Evolutionary conservation across 2,113 vertebrate genomes (phyloP).

Genomic region (Dascyllus trimaculatus): DNA sequence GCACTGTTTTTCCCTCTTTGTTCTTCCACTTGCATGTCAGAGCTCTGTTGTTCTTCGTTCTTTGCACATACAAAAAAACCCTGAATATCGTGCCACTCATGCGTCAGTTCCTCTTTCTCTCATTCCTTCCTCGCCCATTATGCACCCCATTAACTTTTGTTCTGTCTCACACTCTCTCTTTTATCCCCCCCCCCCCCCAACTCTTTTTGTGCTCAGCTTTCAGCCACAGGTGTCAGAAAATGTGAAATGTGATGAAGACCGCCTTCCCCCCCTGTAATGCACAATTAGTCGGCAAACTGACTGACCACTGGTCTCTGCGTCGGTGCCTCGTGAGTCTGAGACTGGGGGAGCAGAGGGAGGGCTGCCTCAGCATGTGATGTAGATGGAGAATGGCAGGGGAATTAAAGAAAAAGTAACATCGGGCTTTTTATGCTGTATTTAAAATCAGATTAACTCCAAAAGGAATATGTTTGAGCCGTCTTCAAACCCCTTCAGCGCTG

Average conservation of each 20-base stretch:
- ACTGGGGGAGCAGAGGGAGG: background rate
- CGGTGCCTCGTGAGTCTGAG: conserved; percentile 64
- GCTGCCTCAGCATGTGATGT: conserved; percentile 58
- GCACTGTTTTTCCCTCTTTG: background rate
- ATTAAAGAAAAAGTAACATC: background rate
- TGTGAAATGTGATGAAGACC: conserved; percentile 23
- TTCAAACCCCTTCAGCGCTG: background rate
- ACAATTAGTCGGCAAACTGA: conserved; percentile 3
- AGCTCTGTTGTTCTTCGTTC: background rate
- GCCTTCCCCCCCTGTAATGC: background rate
- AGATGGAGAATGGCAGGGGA: conserved; percentile 1
- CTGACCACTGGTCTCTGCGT: conserved; percentile 42
- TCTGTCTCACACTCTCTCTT: conserved; percentile 26
- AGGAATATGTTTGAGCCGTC: background rate
- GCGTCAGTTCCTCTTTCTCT: background rate
- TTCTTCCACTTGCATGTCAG: background rate
- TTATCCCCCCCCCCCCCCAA: background rate
- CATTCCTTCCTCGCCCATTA: background rate
- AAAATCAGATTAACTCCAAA: background rate
- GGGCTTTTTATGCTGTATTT: background rate
- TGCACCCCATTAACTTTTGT: conserved; percentile 1
- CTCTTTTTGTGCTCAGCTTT: conserved; percentile 17
- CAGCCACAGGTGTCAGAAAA: conserved; percentile 47
- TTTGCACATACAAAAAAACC: background rate
- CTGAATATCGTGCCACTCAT: background rate